Base-by-base conservation (phyloP, 2,888 invertebrate species). In the Pollenia angustigena region DNA sequence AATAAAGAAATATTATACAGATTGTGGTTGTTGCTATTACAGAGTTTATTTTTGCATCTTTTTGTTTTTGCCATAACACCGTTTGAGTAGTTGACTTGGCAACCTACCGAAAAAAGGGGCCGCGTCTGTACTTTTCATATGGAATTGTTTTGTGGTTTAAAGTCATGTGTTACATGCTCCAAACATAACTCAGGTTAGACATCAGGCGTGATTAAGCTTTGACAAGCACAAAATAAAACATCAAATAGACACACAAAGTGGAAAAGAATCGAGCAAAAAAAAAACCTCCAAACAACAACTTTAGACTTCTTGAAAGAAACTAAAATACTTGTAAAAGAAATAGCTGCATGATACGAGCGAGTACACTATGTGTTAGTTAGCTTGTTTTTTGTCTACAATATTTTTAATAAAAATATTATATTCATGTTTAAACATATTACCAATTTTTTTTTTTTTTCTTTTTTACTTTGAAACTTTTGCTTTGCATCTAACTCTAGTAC, bases 161-260 rank as follows among this genome's bases (percentile, higher is more conserved):
- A 83, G 83, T 86, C 86, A 86, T 86, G 83, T 86, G 86, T 83
- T 86, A 83, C 79, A 86, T 80, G 80, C 75, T 86, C 79, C 52
- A 46, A 75, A 82, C 85, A 86, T 82, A 82, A 82, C 82, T 80
- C 85, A 80, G 85, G 85, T 86, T 86, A 86, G 85, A 86, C 86
- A 86, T 86, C 86, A 86, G 86, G 86, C 86, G 86, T 86, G 86
- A 86, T 86, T 86, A 86, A 82, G 86, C 86, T 86, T 83, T 86
- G 86, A 86, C 86, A 86, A 86, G 86, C 82, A 71, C 74, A 83
- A 83, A 86, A 86, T 86, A 86, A 86, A 86, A 86, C 86, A 86
- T 83, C 86, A 86, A 86, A 83, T 71, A 72, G 58, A 60, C 69
- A 64, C 16, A 81, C 12, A 85, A 76, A 79, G 32, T 64, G 50